A percentile compares a stretch with the other conserved stretches of the same genome.
Evolutionary conservation across 2,113 vertebrate species (phyloP).

Genomic region (Datnioides undecimradiatus): DNA sequence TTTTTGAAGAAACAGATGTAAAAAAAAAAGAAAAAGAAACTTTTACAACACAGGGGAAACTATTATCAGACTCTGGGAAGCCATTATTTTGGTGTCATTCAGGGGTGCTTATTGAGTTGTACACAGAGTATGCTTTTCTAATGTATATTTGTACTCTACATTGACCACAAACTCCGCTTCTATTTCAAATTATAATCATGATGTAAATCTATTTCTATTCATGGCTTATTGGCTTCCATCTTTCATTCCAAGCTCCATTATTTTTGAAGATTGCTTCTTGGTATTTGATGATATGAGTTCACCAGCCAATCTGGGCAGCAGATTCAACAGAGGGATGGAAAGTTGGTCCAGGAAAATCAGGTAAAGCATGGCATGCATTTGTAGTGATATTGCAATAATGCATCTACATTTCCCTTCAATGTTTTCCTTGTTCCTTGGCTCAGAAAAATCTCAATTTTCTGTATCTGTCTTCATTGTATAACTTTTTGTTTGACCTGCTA

Average conservation of each 20-base stretch:
- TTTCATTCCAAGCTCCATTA: conserved; percentile 80
- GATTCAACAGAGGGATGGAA: conserved; percentile 28
- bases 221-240: conserved; percentile 77
- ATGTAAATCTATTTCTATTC: conserved; percentile 73
- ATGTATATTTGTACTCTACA: conserved; percentile 81
- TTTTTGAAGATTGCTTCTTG: conserved; percentile 71
- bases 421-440: neutral
- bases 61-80: conserved; percentile 57
- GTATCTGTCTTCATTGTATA: neutral
- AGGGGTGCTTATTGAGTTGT: conserved; percentile 57
- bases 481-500: neutral
- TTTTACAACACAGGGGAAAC: conserved; percentile 28
- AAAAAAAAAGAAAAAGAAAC: no score
- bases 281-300: conserved; percentile 52
- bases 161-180: conserved; percentile 70
- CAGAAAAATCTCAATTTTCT: conserved; percentile 24
- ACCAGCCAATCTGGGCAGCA: conserved; percentile 42
- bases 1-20: neutral
- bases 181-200: conserved; percentile 69
- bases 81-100: conserved; percentile 64
- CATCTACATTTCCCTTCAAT: conserved; percentile 36
- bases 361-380: conserved; percentile 11
- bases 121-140: conserved; percentile 65
- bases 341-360: conserved; percentile 32
- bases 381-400: neutral